Evolutionary conservation across 2,113 vertebrate species (phyloP).

Genomic region (Ivindomyrus marchei): DNA sequence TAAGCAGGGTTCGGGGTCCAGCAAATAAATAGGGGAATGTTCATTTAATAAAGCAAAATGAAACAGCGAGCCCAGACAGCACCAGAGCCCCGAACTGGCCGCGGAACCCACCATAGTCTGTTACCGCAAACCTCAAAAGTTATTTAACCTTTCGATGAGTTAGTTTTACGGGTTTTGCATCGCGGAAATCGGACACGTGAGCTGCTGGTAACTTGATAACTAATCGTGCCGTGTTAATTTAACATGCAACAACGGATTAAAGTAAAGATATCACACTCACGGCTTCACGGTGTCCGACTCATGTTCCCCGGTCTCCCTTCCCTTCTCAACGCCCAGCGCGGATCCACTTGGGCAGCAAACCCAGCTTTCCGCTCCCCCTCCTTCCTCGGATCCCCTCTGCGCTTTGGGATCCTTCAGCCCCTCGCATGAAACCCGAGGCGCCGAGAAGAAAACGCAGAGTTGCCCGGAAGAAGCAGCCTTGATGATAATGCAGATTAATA

Average conservation of each 20-base stretch:
- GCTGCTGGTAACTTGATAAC: not conserved
- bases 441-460: not conserved
- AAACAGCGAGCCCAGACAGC: not conserved
- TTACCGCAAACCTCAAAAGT: not conserved
- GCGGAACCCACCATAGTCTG: not conserved
- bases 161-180: not conserved
- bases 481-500: not conserved
- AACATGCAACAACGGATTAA: not conserved
- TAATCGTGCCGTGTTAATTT: not conserved
- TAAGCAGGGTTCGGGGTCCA: not conserved
- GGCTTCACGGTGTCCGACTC: not conserved
- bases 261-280: not conserved
- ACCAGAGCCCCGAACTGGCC: not conserved
- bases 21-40: not conserved
- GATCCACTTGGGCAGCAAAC: not conserved
- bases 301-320: not conserved
- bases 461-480: not conserved
- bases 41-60: not conserved
- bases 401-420: not conserved
- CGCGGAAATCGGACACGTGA: not conserved
- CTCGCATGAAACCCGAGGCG: not conserved
- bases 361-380: not conserved
- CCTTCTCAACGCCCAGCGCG: not conserved
- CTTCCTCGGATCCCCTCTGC: not conserved
- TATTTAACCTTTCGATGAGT: not conserved